Base-by-base conservation (phyloP, 2,113 vertebrate genomes). In the Pica pica region DNA sequence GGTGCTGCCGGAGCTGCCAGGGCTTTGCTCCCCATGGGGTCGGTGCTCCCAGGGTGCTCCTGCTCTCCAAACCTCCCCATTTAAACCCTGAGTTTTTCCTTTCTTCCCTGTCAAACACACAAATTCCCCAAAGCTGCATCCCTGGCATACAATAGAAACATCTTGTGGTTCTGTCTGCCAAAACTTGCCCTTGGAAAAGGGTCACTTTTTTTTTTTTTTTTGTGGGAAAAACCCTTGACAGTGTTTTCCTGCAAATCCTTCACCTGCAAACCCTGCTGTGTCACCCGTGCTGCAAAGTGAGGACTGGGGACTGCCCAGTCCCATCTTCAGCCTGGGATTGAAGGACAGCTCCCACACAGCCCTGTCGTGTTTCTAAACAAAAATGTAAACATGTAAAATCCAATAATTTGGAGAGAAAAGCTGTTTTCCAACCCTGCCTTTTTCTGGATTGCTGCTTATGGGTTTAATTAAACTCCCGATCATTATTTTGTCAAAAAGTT, bases 401-500 rank as follows among this genome's bases (percentile, higher is more conserved):
- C 61, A 70, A 0, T 52, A 6, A 13, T 44, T 68, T 37, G 35
- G 57, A 50, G 33, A 49, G 42, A 67, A 73, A 47, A 57, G 30
- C 47, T 52, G 8, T 61, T 85, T 42, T 55, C 46, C 49, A 44
- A 0, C 30, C 75, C n/a, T 33, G 60, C 20, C 6, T 75, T 92
- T 96, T 93, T 82, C 87, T 90, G 41, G 30, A 44, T 89, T 55
- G 44, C 79, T 87, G 46, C 39, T 96, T 73, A 19, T 90, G 56
- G n/a, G 12, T 96, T 92, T 95, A 73, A 92, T 95, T 93, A 92
- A 83, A 79, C 41, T 86, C 22, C 2, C 19, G 24, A 11, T 76
- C 55, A 3, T 95, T 94, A 28, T 88, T 94, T 87, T 95, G 59
- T 71, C 65, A 93, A 64, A 74, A 92, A 96, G 56, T 18, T 93